Base-by-base conservation (phyloP, 2,888 invertebrate species). In the Selenia dentaria region DNA sequence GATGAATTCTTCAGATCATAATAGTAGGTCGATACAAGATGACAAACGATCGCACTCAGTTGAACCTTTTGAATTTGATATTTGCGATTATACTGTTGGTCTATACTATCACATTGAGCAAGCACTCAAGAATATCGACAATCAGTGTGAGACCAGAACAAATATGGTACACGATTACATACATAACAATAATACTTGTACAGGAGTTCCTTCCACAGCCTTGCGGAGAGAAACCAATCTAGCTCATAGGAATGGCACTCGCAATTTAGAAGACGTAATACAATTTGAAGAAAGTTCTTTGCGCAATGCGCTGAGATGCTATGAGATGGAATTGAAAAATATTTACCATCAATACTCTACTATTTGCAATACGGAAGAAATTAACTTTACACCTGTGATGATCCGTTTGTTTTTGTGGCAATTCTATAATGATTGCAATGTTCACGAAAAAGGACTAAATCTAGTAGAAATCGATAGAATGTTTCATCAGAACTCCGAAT, bases 331-430 rank as follows among this genome's bases (percentile, higher is more conserved):
- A 47, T 67, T 93, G 41, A 86, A 81, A 50, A 64, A 75, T 38
- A 86, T 93, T 55, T 93, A 93, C 64, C 72, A 87, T 33, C 72
- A 71, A 38, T 93, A 93, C 62, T 88, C 92, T 1, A 84, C 78
- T 0, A 76, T 92, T 44, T 87, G 85, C 52, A 85, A 86, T 34
- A 68, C 59, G 2, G 74, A 80, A 52, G 66, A 75, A 53, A 74
- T 85, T 39, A 8, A 63, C 47, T 86, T 87, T 57, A 79, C 74
- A 29, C 85, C 91, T 6, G 59, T 91, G 16, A 65, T 93, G 57
- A 89, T 89, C 47, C 83, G 92, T 32, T 60, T 93, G 22, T 92
- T 91, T 60, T 67, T 93, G 14, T 93, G 93, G 93, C 93, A 93
- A 65, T 73, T 94, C 13, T 92, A 91, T 72, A 83, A 87, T 46